These are phyloP conservation scores for Venustoraphidia nigricollis DNA, from an alignment of 2,888 invertebrate genomes.

Conservation along the genomic window DNA sequence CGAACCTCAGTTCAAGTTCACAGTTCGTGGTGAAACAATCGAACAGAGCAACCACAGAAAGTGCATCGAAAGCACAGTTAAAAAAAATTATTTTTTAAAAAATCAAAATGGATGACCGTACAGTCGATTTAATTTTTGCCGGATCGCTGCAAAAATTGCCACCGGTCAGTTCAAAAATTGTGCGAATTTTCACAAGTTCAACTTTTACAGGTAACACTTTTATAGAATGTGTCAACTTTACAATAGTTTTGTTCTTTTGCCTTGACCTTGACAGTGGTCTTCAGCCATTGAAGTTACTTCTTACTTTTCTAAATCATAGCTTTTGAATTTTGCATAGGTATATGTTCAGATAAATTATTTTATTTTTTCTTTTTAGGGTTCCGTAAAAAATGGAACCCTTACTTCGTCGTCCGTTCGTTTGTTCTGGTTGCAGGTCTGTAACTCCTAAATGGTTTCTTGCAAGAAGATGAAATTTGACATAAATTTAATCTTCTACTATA, in stretches of 20 bases:
- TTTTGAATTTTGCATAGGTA: too few species aligned
- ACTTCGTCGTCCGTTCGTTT: neutral
- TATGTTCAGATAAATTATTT: conserved; percentile 4
- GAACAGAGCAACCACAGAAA: too few species aligned
- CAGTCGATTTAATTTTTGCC: conserved; percentile 78
- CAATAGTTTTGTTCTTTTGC: neutral
- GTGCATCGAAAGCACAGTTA: too few species aligned
- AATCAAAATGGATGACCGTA: conserved; percentile 68
- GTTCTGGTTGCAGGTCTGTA: neutral
- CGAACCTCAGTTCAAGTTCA: too few species aligned
- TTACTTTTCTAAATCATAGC: conserved; percentile 2
- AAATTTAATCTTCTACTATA: too few species aligned
- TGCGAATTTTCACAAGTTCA: conserved; percentile 94
- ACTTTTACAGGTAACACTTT: conserved; percentile 70
- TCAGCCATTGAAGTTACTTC: neutral
- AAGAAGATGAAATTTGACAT: too few species aligned
- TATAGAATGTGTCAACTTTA: neutral
- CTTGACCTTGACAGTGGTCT: conserved; percentile 1
- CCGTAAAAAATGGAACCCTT: neutral
- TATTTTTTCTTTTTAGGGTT: neutral
- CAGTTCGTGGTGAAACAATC: too few species aligned
- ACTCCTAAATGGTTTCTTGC: too few species aligned
- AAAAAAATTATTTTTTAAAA: too few species aligned
- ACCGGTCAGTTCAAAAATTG: conserved; percentile 94
- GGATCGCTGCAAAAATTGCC: conserved; percentile 80